phyloP scores from a whole-genome alignment of 2,888 invertebrate genomes.

The Theristus sp. region DNA sequence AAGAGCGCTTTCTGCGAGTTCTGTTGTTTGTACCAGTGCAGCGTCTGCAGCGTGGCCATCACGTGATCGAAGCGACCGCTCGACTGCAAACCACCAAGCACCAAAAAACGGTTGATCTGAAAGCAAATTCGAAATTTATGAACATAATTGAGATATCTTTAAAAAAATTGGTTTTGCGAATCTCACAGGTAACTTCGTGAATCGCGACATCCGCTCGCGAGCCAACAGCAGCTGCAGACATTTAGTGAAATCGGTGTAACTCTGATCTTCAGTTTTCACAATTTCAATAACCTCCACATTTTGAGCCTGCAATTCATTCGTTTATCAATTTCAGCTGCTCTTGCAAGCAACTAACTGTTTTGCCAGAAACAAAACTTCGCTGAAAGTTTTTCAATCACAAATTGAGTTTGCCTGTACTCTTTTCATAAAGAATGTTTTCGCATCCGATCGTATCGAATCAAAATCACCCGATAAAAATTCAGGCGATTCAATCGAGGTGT shows the following conservation, averaged over 20 bases:
- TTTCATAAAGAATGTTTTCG: too few species aligned
- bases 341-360: too few species aligned
- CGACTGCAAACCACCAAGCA: conserved; percentile 3
- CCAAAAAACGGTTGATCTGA: background rate
- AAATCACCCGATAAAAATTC: background rate
- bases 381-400: too few species aligned
- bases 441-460: background rate
- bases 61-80: conserved; percentile 5
- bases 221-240: background rate
- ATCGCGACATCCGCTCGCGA: too few species aligned
- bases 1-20: background rate
- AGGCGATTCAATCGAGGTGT: background rate
- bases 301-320: too few species aligned
- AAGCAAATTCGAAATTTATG: too few species aligned
- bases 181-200: too few species aligned
- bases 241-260: conserved; percentile 6
- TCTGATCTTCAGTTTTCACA: conserved; percentile 2
- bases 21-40: background rate
- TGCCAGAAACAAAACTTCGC: too few species aligned
- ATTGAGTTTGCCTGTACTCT: too few species aligned
- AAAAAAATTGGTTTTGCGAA: background rate
- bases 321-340: too few species aligned
- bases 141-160: background rate
- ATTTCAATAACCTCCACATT: background rate
- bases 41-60: background rate